Conservation (phyloP, 2,888 invertebrate species). For the Deroplatys truncata region DNA sequence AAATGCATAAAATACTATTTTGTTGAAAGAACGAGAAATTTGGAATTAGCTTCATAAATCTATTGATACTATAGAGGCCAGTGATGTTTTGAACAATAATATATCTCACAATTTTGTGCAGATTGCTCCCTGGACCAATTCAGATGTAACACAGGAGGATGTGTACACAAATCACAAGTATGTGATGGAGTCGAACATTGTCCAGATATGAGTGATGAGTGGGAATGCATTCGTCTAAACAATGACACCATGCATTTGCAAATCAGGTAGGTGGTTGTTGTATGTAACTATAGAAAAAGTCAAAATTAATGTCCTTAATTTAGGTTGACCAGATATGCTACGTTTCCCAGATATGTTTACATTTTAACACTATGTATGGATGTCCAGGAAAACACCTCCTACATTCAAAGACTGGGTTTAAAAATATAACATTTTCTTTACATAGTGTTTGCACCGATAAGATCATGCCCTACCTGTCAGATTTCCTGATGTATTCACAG, state of each 20-base stretch:
- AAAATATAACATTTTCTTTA: too few relatives aligned
- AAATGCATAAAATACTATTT: too few relatives aligned
- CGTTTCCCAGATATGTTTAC: too few relatives aligned
- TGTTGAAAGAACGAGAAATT: not conserved
- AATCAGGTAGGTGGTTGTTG: conserved; percentile 29
- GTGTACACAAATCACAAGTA: conserved; percentile 47
- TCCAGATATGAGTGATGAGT: conserved; percentile 60
- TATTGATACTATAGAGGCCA: not conserved
- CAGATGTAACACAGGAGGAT: conserved; percentile 55
- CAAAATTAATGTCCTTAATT: not conserved
- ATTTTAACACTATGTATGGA: too few relatives aligned
- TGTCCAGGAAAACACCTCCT: too few relatives aligned
- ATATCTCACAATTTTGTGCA: conserved; percentile 31
- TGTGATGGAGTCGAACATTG: conserved; percentile 60
- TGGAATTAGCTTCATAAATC: not conserved
- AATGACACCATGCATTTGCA: conserved; percentile 32
- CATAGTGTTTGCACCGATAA: too few relatives aligned
- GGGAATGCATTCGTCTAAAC: conserved; percentile 47
- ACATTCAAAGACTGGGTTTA: too few relatives aligned
- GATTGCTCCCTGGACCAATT: conserved; percentile 54
- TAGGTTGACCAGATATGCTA: not conserved
- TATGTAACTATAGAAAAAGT: not conserved
- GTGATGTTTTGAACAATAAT: not conserved
- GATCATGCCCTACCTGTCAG: too few relatives aligned
- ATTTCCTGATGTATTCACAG: too few relatives aligned